phyloP scores from a whole-genome alignment of 2,797 vertebrate species.

The Anas bernieri region DNA sequence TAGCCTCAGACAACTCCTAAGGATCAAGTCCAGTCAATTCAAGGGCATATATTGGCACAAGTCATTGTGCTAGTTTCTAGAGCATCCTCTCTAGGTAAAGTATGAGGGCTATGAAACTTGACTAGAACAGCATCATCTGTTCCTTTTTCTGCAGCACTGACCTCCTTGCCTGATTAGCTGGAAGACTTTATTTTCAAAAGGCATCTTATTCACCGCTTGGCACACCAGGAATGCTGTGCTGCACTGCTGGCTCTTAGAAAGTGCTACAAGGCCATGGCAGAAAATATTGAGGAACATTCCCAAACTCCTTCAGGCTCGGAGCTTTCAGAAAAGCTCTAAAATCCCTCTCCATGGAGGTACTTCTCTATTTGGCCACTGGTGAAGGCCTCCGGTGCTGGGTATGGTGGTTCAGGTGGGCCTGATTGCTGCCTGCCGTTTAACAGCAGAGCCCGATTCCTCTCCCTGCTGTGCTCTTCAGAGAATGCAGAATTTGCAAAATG shows the following conservation, averaged over 20 bases:
- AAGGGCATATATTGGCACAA: background rate
- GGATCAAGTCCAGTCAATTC: background rate
- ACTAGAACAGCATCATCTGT: background rate
- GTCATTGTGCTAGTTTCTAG: background rate
- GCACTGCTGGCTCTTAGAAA: background rate
- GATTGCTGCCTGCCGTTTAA: rapidly evolving
- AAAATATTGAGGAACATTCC: background rate
- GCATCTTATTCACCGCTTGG: rapidly evolving
- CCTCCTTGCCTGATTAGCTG: background rate
- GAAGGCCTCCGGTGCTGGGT: background rate
- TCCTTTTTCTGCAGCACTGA: too few relatives aligned
- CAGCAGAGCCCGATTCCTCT: background rate
- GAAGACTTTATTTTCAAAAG: background rate
- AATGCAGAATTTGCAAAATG: background rate
- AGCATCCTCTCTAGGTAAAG: background rate
- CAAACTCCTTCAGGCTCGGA: background rate
- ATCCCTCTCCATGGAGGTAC: background rate
- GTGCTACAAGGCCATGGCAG: background rate
- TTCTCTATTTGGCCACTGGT: background rate
- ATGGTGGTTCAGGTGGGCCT: background rate
- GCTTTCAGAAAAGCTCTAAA: background rate
- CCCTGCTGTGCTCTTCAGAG: background rate
- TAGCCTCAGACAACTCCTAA: background rate
- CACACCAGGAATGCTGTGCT: rapidly evolving
- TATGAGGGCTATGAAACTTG: background rate